Evolutionary conservation across 2,113 vertebrate genomes (phyloP).

Genomic region (Hiodon alosoides): DNA sequence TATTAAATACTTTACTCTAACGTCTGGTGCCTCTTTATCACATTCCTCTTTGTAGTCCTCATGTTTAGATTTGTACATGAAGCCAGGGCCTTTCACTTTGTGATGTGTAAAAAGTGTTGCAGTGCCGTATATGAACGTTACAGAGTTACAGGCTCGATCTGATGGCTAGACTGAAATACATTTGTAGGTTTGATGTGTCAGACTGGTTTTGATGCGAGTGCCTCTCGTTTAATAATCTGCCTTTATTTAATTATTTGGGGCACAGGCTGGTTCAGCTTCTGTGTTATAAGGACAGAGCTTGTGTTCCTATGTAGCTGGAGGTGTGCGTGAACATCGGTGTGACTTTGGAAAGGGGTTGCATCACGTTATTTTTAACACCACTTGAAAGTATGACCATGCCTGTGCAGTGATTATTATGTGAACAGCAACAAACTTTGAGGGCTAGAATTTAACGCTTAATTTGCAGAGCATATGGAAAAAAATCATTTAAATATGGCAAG

Average conservation of each 20-base stretch:
- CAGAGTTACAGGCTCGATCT: too few species aligned
- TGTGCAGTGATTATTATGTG: background rate
- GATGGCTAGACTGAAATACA: too few species aligned
- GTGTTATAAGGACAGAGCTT: background rate
- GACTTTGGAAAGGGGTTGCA: background rate
- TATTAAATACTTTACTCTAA: conserved; percentile 66
- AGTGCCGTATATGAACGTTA: too few species aligned
- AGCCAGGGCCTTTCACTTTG: background rate
- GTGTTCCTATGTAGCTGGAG: background rate
- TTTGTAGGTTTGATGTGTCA: too few species aligned
- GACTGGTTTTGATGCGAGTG: background rate
- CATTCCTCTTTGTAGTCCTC: conserved; percentile 32
- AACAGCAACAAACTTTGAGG: too few species aligned
- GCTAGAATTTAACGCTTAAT: too few species aligned
- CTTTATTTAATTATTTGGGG: background rate
- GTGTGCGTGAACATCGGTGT: background rate
- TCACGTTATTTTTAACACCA: background rate
- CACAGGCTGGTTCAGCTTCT: background rate
- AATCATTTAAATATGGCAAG: too few species aligned
- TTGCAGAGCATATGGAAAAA: too few species aligned
- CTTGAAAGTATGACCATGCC: background rate
- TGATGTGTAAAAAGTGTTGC: background rate
- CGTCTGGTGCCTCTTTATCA: conserved; percentile 40
- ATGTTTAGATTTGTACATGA: background rate
- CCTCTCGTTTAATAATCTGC: background rate